These are phyloP conservation scores for Vespertilio murinus DNA, from an alignment of 2,797 vertebrate species.

Conservation along the genomic window DNA sequence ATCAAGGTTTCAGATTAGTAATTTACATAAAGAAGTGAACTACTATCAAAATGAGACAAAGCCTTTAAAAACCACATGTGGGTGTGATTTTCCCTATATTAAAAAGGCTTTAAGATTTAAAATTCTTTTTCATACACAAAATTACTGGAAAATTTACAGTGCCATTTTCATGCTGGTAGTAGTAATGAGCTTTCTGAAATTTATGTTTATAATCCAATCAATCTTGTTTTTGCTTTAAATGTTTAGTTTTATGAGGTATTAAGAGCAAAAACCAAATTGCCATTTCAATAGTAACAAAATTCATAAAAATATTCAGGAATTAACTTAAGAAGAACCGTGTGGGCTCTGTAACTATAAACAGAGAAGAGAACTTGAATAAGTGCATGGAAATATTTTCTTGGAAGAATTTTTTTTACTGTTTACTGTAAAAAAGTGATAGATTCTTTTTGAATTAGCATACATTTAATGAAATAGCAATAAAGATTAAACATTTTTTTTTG, in stretches of 20 bases:
- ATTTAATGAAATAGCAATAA: not conserved
- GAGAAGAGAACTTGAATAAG: not conserved
- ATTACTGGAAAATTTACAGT: not conserved
- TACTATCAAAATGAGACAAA: not conserved
- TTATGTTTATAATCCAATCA: not conserved
- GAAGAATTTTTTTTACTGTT: not conserved
- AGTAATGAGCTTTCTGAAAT: not conserved
- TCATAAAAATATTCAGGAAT: not conserved
- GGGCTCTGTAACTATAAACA: not conserved
- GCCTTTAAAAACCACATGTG: not conserved
- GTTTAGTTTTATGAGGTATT: not conserved
- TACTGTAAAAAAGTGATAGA: not conserved
- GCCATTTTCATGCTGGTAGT: not conserved
- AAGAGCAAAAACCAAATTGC: slow-evolving; percentile 1
- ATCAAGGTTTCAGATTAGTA: not conserved
- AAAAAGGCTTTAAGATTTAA: not conserved
- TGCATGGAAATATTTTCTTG: not conserved
- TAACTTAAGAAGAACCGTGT: not conserved
- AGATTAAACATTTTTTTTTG: not conserved
- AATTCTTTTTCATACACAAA: not conserved
- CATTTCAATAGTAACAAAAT: not conserved
- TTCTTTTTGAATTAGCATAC: slow-evolving; percentile 31
- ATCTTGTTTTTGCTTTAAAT: not conserved
- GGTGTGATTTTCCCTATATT: not conserved
- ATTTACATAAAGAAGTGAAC: not conserved